Base-by-base conservation (phyloP, 1,140 invertebrate genomes). In the Helicoverpa zea region DNA sequence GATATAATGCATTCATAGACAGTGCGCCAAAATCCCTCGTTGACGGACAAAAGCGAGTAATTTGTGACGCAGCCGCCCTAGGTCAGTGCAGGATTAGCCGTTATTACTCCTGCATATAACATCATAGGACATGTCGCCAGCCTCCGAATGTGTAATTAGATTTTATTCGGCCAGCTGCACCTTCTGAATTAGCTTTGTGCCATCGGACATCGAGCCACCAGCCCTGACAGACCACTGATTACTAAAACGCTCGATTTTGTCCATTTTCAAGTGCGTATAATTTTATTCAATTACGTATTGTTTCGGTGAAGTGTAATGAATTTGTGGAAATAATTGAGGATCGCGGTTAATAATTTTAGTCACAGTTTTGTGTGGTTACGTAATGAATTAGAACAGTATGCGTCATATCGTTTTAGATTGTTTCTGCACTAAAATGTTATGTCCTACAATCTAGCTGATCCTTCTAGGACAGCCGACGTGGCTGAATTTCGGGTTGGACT, bases 91-190 rank as follows among this genome's bases (percentile, higher is more conserved):
- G 86, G 86, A 87, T 90, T 87, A 90, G 84, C 75, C 72, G 88
- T 86, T 87, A 88, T 88, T 89, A 90, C 86, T 83, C 85, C 79
- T 90, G 89, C 87, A 90, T 89, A 87, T 84, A 86, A 87, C 89
- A 88, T 89, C 87, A 89, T 79, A 86, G 79, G 74, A 77, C 79
- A 79, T 43, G 61, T 56, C 77, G 54, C 54, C 18, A 16, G 72
- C 30, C 56, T 10, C 18, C 66, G 61, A 56, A 75, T 75, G 49
- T 61, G 80, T 81, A 81, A 81, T 81, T 76, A 81, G 59, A 74
- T 76, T 75, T 75, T 75, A 75, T 81, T 76, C 74, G 43, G 51
- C 52, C 63, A 29, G 54, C 68, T 76, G 80, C 72, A 18, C 73
- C 54, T 30, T 66, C 51, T 52, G 35, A 76, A 81, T 81, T 81